Evolutionary conservation across 2,797 vertebrate genomes (phyloP), one percentile per base, ranked within the genome.

Genomic region (Siniperca scherzeri): DNA sequence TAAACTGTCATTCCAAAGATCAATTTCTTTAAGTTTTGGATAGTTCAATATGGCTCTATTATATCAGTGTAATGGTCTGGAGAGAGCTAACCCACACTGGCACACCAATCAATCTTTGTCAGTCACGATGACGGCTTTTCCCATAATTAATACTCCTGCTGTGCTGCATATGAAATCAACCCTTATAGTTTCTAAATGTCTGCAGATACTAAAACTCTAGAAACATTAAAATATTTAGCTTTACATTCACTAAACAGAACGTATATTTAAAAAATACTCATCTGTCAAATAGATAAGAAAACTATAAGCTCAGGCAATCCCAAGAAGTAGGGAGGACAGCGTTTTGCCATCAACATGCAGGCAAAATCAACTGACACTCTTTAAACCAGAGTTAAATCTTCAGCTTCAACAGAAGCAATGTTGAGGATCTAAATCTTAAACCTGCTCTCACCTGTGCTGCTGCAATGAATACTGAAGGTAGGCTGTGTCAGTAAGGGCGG

Each of bases 401-500:
- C 33, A 71, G 61, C 25, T n/a, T 33, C 19, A n/a, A 50, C 53
- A 6, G 52, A 68, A 52, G 57, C 22, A 22, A 22, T 42, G 1
- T n/a, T 13, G 14, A 66, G n/a, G 68, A 76, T 72, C 38, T 66
- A 42, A 56, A 64, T 53, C n/a, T 56, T 36, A 19, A 70, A 38
- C 22, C 30, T 30, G 30, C 30, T 30, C 92, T 91, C 81, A 96
- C 96, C 96, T 96, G 95, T 96, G 96, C 95, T 96, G 95, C 95
- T 94, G 93, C 94, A 87, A 91, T 92, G 89, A 93, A 94, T 83
- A 92, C 87, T 91, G 90, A 93, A 85, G 89, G 88, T 88, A 84
- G 90, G 91, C 82, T 91, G 92, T 94, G 96, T 99, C 98, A 99
- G 97, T 99, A 99, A 83, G 97, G 97, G 89, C 98, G 98, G 93